Evolutionary conservation across 2,113 vertebrate species (phyloP).

Genomic region (Polyodon spathula): DNA sequence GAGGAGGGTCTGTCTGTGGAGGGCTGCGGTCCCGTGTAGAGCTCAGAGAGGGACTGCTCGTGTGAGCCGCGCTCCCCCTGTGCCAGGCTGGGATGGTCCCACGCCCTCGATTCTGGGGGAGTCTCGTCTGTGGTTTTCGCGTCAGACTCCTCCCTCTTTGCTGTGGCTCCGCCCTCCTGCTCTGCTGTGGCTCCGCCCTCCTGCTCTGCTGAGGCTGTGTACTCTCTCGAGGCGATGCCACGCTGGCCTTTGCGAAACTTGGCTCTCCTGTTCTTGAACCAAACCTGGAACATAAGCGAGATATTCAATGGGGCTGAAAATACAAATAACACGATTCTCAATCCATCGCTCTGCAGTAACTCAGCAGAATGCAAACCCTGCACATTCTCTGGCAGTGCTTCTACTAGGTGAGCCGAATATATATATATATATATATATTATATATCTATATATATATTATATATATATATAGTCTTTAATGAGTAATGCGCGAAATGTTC

Average conservation of each 20-base stretch:
- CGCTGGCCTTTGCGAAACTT: constrained; percentile 66
- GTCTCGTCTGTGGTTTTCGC: constrained; percentile 10
- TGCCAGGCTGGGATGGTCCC: constrained; percentile 3
- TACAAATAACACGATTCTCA: background rate
- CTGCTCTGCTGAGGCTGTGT: too few species aligned
- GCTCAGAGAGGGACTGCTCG: too few species aligned
- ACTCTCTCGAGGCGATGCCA: constrained; percentile 29
- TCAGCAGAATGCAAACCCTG: too few species aligned
- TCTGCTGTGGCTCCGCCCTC: too few species aligned
- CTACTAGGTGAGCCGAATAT: too few species aligned
- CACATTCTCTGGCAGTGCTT: too few species aligned
- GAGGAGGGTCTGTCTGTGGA: constrained; percentile 25
- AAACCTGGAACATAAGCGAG: constrained; percentile 50
- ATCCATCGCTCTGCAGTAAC: background rate
- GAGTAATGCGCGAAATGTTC: too few species aligned
- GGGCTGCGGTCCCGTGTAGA: constrained; percentile 31
- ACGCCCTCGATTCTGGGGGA: constrained; percentile 18
- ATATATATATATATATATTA: too few species aligned
- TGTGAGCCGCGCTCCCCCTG: constrained; percentile 24
- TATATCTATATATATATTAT: too few species aligned
- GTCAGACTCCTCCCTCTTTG: constrained; percentile 22
- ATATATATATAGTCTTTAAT: too few species aligned
- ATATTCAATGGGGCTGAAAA: too few species aligned
- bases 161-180: constrained; percentile 14
- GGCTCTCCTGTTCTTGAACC: constrained; percentile 74